Base-by-base conservation (phyloP, 2,113 vertebrate species). In the Pelobates fuscus region DNA sequence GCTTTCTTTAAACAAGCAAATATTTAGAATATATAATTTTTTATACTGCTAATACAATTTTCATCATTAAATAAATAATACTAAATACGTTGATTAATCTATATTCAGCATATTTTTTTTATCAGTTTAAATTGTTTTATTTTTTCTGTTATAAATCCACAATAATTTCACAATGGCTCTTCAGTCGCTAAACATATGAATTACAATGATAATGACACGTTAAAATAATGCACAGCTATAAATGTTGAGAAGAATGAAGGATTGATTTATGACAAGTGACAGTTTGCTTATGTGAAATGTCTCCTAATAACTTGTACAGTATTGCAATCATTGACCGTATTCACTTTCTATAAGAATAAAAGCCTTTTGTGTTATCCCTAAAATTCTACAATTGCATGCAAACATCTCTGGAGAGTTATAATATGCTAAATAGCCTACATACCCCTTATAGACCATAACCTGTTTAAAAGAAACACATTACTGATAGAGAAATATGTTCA, bases 381-480 rank as follows among this genome's bases (percentile, higher is more conserved):
- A 57, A 54, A 57, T 20, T 57, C 49, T 55, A 55, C 27, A 37
- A 21, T 57, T 32, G 21, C 25, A 29, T 20, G 8, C 24, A 52
- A 18, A 8, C 21, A 55, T 57, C 67, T 69, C 67, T 37, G 20
- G 27, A 69, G 49, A 57, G 20, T n/a, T 21, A 30, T 44, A 7
- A 5, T 24, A 10, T 62, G n/a, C 7, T 32, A 63, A 62, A 24
- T 59, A 26, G 41, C 10, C 18, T 29, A 12, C 43, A 26, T 43
- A 43, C 12, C 32, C 26, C 44, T 23, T 27, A 44, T 43, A 70
- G 5, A 41, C 17, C 32, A 44, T 18, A 70, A 27, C 17, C 21
- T 43, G 60, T 63, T 63, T 63, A 7, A 63, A 21, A 20, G 60
- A 32, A 63, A 63, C 17, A 37, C 18, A 59, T 43, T 59, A 70